phyloP scores from a whole-genome alignment of 2,888 invertebrate genomes.

The Amphipoea lucens region DNA sequence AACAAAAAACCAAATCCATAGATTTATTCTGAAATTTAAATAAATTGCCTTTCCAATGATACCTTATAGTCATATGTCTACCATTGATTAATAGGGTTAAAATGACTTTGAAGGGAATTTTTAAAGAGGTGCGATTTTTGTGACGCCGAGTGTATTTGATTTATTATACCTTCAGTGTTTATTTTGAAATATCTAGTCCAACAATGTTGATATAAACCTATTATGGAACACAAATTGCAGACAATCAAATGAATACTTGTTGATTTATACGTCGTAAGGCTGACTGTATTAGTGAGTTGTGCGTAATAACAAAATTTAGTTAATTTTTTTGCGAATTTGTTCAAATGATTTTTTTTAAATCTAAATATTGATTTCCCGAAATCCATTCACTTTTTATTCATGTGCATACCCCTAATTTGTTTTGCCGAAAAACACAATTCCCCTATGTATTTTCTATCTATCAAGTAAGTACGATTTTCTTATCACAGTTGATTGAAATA shows the following conservation, averaged over 20 bases:
- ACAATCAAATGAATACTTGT: not conserved
- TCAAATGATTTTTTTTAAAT: not conserved
- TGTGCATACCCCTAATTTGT: not conserved
- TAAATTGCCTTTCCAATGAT: no score
- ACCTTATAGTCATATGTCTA: no score
- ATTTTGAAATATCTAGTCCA: no score
- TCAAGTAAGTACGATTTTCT: not conserved
- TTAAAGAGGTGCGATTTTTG: no score
- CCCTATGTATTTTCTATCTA: not conserved
- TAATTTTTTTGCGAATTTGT: not conserved
- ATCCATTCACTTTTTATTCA: not conserved
- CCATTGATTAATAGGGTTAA: no score
- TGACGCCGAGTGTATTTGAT: no score
- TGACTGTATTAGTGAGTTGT: not conserved
- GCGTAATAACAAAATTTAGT: not conserved
- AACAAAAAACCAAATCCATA: no score
- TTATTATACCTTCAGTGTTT: no score
- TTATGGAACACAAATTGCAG: not conserved
- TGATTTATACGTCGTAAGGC: not conserved
- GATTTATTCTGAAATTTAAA: no score
- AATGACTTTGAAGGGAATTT: no score
- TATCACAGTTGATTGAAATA: conserved; percentile 1
- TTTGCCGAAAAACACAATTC: not conserved
- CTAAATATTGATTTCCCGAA: not conserved
- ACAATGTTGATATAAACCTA: not conserved